Percentiles rank a stretch among this genome's conserved stretches.
Conservation (phyloP, 2,113 vertebrate genomes). For the Porphyrio hochstetteri region DNA sequence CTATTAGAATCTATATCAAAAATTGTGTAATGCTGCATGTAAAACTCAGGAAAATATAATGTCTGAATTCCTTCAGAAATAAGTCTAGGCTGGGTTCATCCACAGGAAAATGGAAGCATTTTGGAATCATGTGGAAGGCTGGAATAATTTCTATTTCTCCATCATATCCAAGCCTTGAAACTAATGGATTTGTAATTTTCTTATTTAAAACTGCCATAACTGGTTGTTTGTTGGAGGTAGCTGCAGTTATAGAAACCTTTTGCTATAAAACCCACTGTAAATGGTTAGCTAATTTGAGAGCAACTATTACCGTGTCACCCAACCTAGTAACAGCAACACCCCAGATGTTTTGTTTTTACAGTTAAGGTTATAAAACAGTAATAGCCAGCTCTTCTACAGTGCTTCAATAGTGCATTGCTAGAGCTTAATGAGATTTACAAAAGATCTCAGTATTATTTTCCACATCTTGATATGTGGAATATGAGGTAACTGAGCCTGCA, state of each 20-base stretch:
- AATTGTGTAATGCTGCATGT: background rate
- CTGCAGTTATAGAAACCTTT: background rate
- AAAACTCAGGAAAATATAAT: background rate
- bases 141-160: background rate
- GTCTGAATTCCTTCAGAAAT: background rate
- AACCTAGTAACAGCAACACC: background rate
- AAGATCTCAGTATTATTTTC: background rate
- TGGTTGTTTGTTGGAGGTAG: background rate
- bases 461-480: background rate
- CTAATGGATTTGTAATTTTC: background rate
- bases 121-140: background rate
- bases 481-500: background rate
- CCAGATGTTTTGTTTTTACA: background rate
- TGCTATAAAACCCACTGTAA: background rate
- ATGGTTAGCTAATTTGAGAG: background rate
- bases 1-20: background rate
- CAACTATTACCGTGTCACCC: background rate
- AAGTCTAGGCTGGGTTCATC: background rate
- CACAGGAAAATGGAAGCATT: background rate
- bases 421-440: background rate
- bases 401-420: background rate
- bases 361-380: background rate
- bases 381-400: background rate
- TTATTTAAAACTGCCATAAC: background rate
- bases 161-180: background rate